Percentiles rank a stretch among this genome's conserved stretches.
Conservation (phyloP, 1,140 invertebrate species). For the Drosophila paulistorum region DNA sequence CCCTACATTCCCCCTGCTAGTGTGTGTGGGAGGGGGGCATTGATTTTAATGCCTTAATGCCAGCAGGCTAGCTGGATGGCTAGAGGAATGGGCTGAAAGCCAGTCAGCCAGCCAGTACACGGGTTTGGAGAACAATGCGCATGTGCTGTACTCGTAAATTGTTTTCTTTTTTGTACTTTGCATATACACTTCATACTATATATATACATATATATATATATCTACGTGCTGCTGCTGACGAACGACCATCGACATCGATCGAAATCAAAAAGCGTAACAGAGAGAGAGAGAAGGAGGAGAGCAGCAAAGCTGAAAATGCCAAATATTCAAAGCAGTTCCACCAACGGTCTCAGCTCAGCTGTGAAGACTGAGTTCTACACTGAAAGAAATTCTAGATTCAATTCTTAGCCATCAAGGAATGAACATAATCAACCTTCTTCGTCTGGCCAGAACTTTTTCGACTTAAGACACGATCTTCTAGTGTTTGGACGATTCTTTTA, state of each 20-base stretch:
- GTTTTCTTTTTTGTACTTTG: constrained; percentile 37
- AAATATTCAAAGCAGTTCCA: constrained; percentile 56
- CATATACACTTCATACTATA: background rate
- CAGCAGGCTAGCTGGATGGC: constrained; percentile 9
- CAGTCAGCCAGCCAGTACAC: background rate
- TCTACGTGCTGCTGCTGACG: constrained; percentile 30
- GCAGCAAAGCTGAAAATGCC: constrained; percentile 68
- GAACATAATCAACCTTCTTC: too few relatives aligned
- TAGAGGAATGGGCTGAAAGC: background rate
- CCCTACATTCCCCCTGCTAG: background rate
- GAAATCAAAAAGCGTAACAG: constrained; percentile 78
- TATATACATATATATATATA: background rate
- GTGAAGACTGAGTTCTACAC: constrained; percentile 55
- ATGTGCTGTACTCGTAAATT: constrained; percentile 71
- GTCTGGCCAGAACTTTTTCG: too few relatives aligned
- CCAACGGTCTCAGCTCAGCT: constrained; percentile 58
- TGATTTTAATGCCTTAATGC: constrained; percentile 46
- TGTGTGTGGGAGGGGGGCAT: constrained; percentile 36
- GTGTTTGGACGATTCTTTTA: too few relatives aligned
- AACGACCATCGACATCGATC: constrained; percentile 72
- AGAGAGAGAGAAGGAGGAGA: constrained; percentile 15
- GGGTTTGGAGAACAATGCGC: constrained; percentile 62
- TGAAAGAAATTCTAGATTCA: background rate
- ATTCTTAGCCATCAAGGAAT: background rate
- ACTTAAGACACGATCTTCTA: too few relatives aligned